Conservation (phyloP, 2,113 vertebrate species). For the Regulus satrapa region DNA sequence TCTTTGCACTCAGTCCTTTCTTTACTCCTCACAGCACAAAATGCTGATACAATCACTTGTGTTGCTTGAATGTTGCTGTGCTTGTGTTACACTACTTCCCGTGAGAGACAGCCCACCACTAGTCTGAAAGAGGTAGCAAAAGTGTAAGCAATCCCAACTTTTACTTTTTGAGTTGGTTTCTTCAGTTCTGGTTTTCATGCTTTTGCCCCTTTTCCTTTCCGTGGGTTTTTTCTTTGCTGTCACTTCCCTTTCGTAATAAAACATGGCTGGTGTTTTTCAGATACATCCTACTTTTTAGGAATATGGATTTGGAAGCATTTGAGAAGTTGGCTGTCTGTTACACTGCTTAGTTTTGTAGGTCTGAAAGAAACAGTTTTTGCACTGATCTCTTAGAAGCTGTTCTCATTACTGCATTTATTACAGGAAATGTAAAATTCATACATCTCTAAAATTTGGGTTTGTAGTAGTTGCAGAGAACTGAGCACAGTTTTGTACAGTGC, state of each 20-base stretch:
- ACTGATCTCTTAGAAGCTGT: neutral
- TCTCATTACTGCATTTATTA: neutral
- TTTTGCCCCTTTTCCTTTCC: neutral
- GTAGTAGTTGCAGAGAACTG: neutral
- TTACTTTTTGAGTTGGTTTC: neutral
- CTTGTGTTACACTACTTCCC: neutral
- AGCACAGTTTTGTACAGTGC: neutral
- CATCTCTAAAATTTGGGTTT: neutral
- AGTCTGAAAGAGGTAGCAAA: neutral
- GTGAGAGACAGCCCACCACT: fast-evolving
- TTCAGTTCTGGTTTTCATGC: neutral
- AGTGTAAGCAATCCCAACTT: neutral
- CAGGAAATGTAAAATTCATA: neutral
- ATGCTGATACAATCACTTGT: neutral
- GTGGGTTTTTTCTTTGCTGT: neutral
- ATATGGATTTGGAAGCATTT: neutral
- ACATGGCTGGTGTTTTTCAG: neutral
- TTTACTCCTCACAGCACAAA: neutral
- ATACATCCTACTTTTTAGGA: neutral
- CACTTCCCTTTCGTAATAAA: neutral
- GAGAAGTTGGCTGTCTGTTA: neutral
- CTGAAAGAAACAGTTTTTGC: neutral
- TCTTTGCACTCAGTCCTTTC: neutral
- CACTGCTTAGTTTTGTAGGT: neutral
- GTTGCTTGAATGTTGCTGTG: neutral